Evolutionary conservation across 1,140 invertebrate species (phyloP), one percentile per base, ranked within the genome.

Genomic region (Trichogramma pretiosum): DNA sequence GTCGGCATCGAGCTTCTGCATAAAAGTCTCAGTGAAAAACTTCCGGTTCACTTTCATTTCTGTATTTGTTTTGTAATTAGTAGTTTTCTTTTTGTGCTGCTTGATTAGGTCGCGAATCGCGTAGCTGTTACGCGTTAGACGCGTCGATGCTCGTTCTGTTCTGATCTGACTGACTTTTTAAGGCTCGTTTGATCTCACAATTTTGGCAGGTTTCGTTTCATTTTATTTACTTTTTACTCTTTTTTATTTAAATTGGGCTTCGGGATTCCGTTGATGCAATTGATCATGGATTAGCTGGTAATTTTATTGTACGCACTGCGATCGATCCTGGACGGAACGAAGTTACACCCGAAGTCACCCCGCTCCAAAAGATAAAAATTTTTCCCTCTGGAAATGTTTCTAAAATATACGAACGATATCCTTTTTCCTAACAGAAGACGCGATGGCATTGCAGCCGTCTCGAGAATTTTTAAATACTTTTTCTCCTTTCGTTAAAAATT

Each of bases 111-210:
- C 30, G 57, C 60, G 63, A 64, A 61, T 64, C 60, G 56, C 59
- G 59, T 63, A 65, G 60, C 48, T 55, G 62, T 64, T 65, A 64
- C 62, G 56, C 60, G 57, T 63, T 60, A 61, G 55, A 58, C 60
- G 56, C 55, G 17, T 38, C 28, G 28, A 34, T 50, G 22, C 42
- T 46, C 38, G 34, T 44, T 52, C 51, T 48, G 49, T 55, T 50
- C 30, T 38, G 23, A 46, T 43, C 23, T 48, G 48, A 35, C 3
- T 47, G 34, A 32, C 28, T 45, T n/a, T 24, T 50, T 33, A 26
- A 24, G 11, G 32, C 18, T 48, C 35, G 35, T 50, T 33, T 33
- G 21, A 14, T 39, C 18, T 42, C 35, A 23, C 32, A 48, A 7
- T 28, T 28, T 11, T 28, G 24, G 5, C 24, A 28, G 11, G 11